Evolutionary conservation across 2,113 vertebrate species (phyloP), one percentile per base, ranked within the genome.

Genomic region (Xenopus borealis): DNA sequence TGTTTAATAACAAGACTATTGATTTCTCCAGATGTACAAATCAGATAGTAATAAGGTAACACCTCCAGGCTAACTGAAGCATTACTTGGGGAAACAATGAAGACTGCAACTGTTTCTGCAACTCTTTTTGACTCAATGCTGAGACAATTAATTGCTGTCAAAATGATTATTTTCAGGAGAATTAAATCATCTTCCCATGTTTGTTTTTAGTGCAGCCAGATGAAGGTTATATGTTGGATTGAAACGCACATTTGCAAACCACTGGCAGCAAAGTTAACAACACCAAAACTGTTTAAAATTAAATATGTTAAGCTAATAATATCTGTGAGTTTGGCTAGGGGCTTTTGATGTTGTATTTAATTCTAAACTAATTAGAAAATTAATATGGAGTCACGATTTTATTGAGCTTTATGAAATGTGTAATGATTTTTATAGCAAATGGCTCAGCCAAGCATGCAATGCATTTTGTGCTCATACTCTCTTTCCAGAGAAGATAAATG

Each of bases 351-450:
- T 72, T 44, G 45, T 4, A 13, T 18, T 0, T 55, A 55, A 66
- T 57, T 76, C 73, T 75, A 61, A 79, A 78, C 64, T 69, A 71
- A 78, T 74, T 57, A 70, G 71, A 57, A 70, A 62, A 61, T 73
- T 75, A 78, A 47, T 47, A 50, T 52, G 50, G 53, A 75, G 10
- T 58, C 27, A 55, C 61, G 16, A 16, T 58, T 75, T 27, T 52
- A 64, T 16, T 14, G 23, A 53, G 27, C 55, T 64, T 23, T 67
- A 53, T 33, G 23, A n/a, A 65, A 30, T 19, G 4, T 58, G 45
- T 27, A 33, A 50, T 67, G 27, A 73, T 57, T 40, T 40, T 27
- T 27, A 61, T 16, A 72, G 27, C 27, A 75, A 55, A 14, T 33
- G 19, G 7, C 40, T 53, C 55, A 45, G 12, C 5, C 13, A 63